Base-by-base conservation (phyloP, 2,888 invertebrate genomes). In the Tenthredo scrophulariae region DNA sequence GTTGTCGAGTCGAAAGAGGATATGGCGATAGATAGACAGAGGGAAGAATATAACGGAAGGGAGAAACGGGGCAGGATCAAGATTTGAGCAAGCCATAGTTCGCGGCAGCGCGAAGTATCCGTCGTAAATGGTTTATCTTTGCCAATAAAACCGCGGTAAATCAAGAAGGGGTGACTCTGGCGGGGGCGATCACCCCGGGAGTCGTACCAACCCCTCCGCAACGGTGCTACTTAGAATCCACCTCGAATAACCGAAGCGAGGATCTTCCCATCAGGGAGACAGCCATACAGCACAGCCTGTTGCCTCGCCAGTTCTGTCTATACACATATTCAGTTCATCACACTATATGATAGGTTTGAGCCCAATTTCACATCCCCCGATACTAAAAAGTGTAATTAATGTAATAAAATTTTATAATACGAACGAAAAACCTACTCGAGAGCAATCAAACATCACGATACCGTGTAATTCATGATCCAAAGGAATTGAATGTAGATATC, bases 121-220 rank as follows among this genome's bases (percentile, higher is more conserved):
- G 67, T 70, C 85, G 85, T 72, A 85, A 86, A 87, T 85, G 80
- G 85, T 84, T 84, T 33, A 83, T 84, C 84, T 85, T 82, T 84
- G 83, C 85, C 86, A 86, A 86, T 87, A 86, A 87, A 87, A 86
- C 83, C 58, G 77, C 86, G 85, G 86, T 87, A 87, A 88, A 86
- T 88, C 88, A 84, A 79, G 74, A 74, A 58, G 82, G 62, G 86
- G 40, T 40, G 43, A 29, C 29, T 43, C 29, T 18, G 46, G 84
- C 72, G 46, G 46, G 62, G 40, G 65, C 77, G 77, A 62, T 79
- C 84, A 33, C 65, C 67, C 77, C 70, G n/a, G 83, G 83, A 83
- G 62, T 67, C 67, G 37, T 40, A 62, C 62, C 84, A 86, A 77
- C 86, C 86, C 87, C 80, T 86, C 85, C 6, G 46, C 37, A 67